These are phyloP conservation scores for Idaea straminata DNA, from an alignment of 2,888 invertebrate species.

Conservation along the genomic window DNA sequence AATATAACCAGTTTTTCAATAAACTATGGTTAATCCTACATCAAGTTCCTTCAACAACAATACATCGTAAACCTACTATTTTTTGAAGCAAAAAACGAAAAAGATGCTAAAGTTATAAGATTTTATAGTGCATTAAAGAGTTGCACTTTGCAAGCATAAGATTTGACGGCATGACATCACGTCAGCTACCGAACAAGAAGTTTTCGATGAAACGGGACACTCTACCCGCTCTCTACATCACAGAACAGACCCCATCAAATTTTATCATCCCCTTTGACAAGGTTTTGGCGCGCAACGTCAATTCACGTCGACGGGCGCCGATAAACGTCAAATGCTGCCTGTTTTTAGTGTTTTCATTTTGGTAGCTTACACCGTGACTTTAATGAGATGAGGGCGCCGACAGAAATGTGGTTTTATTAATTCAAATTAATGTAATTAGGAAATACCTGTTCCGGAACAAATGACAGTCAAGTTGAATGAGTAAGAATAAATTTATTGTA, in stretches of 20 bases:
- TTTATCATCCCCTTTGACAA: slow-evolving; percentile 70
- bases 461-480: not conserved
- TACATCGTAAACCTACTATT: slow-evolving; percentile 17
- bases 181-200: slow-evolving; percentile 33
- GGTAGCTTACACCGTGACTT: slow-evolving; percentile 4
- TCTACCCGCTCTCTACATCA: not conserved
- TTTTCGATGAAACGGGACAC: not conserved
- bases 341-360: slow-evolving; percentile 11
- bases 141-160: slow-evolving; percentile 34
- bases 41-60: slow-evolving; percentile 69
- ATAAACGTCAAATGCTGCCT: slow-evolving; percentile 36
- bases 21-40: slow-evolving; percentile 50
- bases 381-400: slow-evolving; percentile 6
- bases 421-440: slow-evolving; percentile 1
- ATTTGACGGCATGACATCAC: slow-evolving; percentile 53
- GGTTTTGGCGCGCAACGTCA: slow-evolving; percentile 61
- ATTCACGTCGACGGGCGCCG: slow-evolving; percentile 41
- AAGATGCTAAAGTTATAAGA: too few relatives aligned
- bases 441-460: not conserved
- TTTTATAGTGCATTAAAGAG: not conserved
- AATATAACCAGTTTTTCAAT: slow-evolving; percentile 61
- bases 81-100: too few relatives aligned
- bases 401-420: slow-evolving; percentile 4
- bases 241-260: slow-evolving; percentile 54
- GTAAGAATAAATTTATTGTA: not conserved